Conservation (phyloP, 2,888 invertebrate species). For the Reticulitermes lucifugus region DNA sequence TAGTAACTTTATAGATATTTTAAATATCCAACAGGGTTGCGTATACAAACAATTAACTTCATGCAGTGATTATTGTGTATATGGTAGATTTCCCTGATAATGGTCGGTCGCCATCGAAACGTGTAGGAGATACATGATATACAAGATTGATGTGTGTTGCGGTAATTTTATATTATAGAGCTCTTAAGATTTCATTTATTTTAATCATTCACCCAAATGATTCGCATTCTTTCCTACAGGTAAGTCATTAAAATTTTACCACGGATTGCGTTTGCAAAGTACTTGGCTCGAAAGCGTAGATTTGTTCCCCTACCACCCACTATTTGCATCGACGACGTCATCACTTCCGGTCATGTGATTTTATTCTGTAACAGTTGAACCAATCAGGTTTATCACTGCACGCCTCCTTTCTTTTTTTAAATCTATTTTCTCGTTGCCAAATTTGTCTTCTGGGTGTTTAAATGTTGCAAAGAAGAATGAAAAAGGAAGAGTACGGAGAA, state of each 20-base stretch:
- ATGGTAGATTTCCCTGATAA: too few species aligned
- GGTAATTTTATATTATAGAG: too few species aligned
- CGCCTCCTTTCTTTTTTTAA: conserved; percentile 41
- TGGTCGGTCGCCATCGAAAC: too few species aligned
- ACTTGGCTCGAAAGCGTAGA: not conserved
- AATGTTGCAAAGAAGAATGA: conserved; percentile 42
- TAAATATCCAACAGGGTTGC: too few species aligned
- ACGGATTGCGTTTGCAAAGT: not conserved
- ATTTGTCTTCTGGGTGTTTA: conserved; percentile 47
- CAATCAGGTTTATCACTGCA: conserved; percentile 37
- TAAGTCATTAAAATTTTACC: not conserved
- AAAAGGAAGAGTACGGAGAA: conserved; percentile 34
- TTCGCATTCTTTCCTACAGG: too few species aligned
- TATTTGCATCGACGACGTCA: conserved; percentile 30
- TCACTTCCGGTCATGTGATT: conserved; percentile 38
- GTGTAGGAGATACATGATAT: too few species aligned
- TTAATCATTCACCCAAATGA: too few species aligned
- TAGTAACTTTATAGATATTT: too few species aligned
- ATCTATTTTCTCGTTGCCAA: conserved; percentile 44
- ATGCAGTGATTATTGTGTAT: too few species aligned
- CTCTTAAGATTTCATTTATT: too few species aligned
- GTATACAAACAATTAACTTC: too few species aligned
- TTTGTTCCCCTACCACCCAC: not conserved
- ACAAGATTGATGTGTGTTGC: too few species aligned
- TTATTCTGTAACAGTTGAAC: conserved; percentile 26